A percentile compares a stretch with the other conserved stretches of the same genome.
Conservation (phyloP, 64 coral and sea anemone species). For the Orbicella faveolata region DNA sequence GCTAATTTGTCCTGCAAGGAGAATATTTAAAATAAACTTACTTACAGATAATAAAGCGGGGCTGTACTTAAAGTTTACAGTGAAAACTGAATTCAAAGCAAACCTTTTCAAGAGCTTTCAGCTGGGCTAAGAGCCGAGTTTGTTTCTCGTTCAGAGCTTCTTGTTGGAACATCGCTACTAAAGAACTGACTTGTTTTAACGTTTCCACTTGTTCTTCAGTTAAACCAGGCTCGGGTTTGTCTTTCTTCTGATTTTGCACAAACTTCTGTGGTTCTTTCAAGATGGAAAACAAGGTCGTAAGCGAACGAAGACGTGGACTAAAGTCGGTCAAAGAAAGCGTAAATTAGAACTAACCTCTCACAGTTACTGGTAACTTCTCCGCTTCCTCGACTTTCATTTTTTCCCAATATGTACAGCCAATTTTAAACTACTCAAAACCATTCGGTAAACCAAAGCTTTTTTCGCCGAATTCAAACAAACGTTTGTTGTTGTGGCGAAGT, state of each 20-base stretch:
- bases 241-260: background rate
- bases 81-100: background rate
- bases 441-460: too few relatives aligned
- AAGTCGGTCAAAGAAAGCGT: background rate
- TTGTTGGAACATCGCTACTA: slow-evolving; percentile 79
- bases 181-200: slow-evolving; percentile 72
- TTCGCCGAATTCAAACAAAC: background rate
- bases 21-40: background rate
- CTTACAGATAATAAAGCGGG: background rate
- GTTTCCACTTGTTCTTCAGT: slow-evolving; percentile 34
- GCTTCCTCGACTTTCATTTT: background rate
- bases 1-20: slow-evolving; percentile 59
- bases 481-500: background rate
- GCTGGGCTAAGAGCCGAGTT: slow-evolving; percentile 70
- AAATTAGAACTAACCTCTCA: slow-evolving; percentile 9
- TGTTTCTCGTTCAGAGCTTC: slow-evolving; percentile 83
- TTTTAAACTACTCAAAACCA: background rate
- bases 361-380: slow-evolving; percentile 8
- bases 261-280: background rate
- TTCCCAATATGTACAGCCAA: background rate
- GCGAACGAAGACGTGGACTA: background rate
- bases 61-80: background rate
- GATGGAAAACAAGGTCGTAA: background rate
- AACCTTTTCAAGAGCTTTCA: slow-evolving; percentile 81
- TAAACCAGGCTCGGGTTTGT: background rate